These are phyloP conservation scores for Metaphire vulgaris DNA, from an alignment of 1,140 invertebrate species.

Conservation along the genomic window DNA sequence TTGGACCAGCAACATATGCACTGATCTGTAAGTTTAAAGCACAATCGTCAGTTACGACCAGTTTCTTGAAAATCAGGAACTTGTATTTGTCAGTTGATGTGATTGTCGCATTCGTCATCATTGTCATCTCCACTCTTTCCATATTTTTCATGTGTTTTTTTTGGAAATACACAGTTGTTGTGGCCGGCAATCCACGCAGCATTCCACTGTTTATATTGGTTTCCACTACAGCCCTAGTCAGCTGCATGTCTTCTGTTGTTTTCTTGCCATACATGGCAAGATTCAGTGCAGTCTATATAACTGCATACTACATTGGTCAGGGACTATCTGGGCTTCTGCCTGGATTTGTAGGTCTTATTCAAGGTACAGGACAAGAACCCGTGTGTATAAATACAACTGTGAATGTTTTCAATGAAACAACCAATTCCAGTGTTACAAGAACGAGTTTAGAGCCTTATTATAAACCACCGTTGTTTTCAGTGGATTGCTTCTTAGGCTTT, in stretches of 20 bases:
- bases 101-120: slow-evolving; percentile 60
- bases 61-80: neutral
- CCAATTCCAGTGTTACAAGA: no score
- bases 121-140: slow-evolving; percentile 61
- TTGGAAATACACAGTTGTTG: slow-evolving; percentile 61
- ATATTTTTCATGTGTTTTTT: slow-evolving; percentile 67
- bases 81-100: slow-evolving; percentile 44
- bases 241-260: slow-evolving; percentile 82
- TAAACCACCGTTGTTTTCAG: slow-evolving; percentile 14
- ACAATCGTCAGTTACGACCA: slow-evolving; percentile 52
- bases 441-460: no score
- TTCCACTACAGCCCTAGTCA: slow-evolving; percentile 74
- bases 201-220: slow-evolving; percentile 67
- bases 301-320: slow-evolving; percentile 64
- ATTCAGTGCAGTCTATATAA: slow-evolving; percentile 65
- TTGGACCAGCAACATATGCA: slow-evolving; percentile 69
- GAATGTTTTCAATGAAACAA: neutral
- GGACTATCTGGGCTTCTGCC: slow-evolving; percentile 83
- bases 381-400: slow-evolving; percentile 41
- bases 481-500: neutral
- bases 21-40: slow-evolving; percentile 34
- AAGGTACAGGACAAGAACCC: slow-evolving; percentile 65
- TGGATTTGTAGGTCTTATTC: slow-evolving; percentile 70
- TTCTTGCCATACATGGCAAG: slow-evolving; percentile 84
- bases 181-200: slow-evolving; percentile 60